Evolutionary conservation across 2,797 vertebrate species (phyloP), one percentile per base, ranked within the genome.

Genomic region (Ispidina lecontei): DNA sequence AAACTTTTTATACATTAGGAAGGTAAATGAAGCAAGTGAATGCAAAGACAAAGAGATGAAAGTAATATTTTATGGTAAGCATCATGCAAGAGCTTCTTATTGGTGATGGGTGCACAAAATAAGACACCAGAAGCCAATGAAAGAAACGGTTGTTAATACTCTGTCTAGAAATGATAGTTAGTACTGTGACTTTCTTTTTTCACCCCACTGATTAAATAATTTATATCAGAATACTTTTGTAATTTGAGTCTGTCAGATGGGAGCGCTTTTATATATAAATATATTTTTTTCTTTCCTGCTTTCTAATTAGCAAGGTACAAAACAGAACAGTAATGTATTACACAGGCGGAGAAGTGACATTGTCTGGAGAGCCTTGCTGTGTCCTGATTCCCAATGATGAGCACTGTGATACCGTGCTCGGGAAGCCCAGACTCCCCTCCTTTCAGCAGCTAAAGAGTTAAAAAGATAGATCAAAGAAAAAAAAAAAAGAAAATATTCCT

Each of bases 181-280:
- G 95, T 84, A 96, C 65, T 87, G 90, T 94, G 94, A 95, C 83
- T 94, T 94, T 93, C 84, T 94, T 92, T 91, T 94, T 96, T 89
- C 28, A 84, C 94, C 87, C 93, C 90, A 93, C 83, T 96, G 96
- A 96, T 97, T 97, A 96, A 97, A 97, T 95, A 95, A 97, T 97
- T 97, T 95, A 96, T 97, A 95, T 97, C 95, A 93, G 93, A 96
- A 97, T 97, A 96, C 94, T 94, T 97, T 87, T 96, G 94, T 95
- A 97, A 97, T 96, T 96, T 96, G 93, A 96, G 90, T 96, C 95
- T 97, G 94, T 96, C 97, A 97, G 93, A 93, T 92, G 89, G 92
- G 94, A 97, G 77, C 88, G 93, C 94, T 96, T 96, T 95, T 95
- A 94, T 96, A 95, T 96, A 96, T 91, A 95, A 94, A 95, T 93